Conservation (phyloP, 1,140 invertebrate species). For the Cyrtorhinus lividipennis region DNA sequence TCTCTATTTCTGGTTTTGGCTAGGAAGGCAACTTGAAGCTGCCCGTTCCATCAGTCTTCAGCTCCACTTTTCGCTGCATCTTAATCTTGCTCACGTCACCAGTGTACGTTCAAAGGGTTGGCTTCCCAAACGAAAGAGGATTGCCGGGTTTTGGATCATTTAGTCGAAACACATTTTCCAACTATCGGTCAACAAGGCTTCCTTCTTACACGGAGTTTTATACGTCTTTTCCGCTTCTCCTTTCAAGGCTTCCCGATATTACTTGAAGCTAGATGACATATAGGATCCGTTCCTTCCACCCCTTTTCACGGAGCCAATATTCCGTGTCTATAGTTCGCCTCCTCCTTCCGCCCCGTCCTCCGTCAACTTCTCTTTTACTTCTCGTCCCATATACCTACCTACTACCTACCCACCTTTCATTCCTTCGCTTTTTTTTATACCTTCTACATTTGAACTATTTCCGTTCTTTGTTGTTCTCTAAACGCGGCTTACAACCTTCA, state of each 20-base stretch:
- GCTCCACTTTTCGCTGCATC: too few species aligned
- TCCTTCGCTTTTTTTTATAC: neutral
- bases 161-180: neutral
- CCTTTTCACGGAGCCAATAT: constrained; percentile 1
- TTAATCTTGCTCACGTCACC: too few species aligned
- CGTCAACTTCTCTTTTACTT: neutral
- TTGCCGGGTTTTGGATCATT: neutral
- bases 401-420: too few species aligned
- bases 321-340: neutral
- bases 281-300: constrained; percentile 9
- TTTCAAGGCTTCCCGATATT: neutral
- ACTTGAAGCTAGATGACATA: constrained; percentile 6
- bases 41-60: too few species aligned
- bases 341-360: neutral
- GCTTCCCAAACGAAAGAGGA: constrained; percentile 1
- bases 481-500: neutral
- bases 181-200: constrained; percentile 5
- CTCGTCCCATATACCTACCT: too few species aligned
- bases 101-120: too few species aligned
- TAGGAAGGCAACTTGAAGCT: too few species aligned
- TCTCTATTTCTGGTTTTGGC: too few species aligned
- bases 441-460: neutral
- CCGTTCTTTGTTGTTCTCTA: neutral
- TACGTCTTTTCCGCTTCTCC: neutral
- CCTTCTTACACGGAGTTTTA: too few species aligned